These are phyloP conservation scores for Lycaena phlaeas DNA, from an alignment of 2,888 invertebrate genomes.

Conservation along the genomic window DNA sequence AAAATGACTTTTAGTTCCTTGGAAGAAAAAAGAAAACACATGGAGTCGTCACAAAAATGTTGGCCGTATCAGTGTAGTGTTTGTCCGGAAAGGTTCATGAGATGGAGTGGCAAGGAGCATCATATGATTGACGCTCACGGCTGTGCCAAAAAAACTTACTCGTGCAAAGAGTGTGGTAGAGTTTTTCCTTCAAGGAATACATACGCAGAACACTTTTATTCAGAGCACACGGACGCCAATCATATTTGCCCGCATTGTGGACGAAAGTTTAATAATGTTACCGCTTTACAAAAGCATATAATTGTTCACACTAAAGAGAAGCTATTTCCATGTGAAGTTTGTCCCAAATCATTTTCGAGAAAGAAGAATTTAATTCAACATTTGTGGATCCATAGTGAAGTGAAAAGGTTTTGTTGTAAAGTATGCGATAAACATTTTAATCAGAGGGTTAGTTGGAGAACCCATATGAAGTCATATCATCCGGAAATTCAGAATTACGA, in stretches of 20 bases:
- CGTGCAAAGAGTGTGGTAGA: slow-evolving; percentile 33
- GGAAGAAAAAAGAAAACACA: slow-evolving; percentile 28
- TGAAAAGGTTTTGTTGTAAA: slow-evolving; percentile 41
- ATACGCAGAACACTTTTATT: slow-evolving; percentile 30
- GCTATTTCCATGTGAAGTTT: slow-evolving; percentile 25
- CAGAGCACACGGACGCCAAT: slow-evolving; percentile 27
- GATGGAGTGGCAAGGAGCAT: slow-evolving; percentile 26
- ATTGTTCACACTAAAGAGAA: slow-evolving; percentile 28
- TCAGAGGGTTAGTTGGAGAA: slow-evolving; percentile 46
- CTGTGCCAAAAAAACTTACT: slow-evolving; percentile 21
- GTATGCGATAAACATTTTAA: slow-evolving; percentile 48
- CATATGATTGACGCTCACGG: slow-evolving; percentile 31
- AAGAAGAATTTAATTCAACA: slow-evolving; percentile 48
- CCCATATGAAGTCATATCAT: slow-evolving; percentile 45
- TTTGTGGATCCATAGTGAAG: slow-evolving; percentile 53
- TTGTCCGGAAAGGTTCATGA: slow-evolving; percentile 31
- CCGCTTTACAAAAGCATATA: slow-evolving; percentile 25
- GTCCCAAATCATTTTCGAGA: slow-evolving; percentile 42
- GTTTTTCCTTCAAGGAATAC: slow-evolving; percentile 23
- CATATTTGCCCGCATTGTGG: slow-evolving; percentile 25
- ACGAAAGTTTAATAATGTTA: slow-evolving; percentile 25
- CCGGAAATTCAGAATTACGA: slow-evolving; percentile 30
- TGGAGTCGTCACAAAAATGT: slow-evolving; percentile 26
- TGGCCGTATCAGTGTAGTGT: slow-evolving; percentile 30
- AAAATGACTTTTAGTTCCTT: slow-evolving; percentile 27